Percentiles rank a stretch among this genome's conserved stretches.
Evolutionary conservation across 2,797 vertebrate genomes (phyloP).

Genomic region (Emydoidea blandingii): DNA sequence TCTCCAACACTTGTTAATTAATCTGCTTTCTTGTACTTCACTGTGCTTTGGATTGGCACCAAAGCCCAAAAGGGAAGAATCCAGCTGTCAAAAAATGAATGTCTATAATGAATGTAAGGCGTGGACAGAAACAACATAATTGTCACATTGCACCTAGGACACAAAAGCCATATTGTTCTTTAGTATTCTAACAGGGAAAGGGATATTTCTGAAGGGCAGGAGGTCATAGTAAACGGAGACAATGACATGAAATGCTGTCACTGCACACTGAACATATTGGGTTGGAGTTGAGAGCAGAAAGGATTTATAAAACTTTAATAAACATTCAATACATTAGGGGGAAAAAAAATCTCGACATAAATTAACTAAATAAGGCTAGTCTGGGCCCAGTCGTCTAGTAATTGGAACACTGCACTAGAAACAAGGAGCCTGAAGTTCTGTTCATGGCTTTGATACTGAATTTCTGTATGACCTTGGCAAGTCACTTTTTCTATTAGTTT

Average conservation of each 20-base stretch:
- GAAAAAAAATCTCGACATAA: neutral
- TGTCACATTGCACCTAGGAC: slow-evolving; percentile 65
- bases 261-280: neutral
- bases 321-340: neutral
- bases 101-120: slow-evolving; percentile 68
- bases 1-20: slow-evolving; percentile 69
- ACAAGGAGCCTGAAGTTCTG: neutral
- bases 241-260: slow-evolving; percentile 30
- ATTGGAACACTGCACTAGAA: neutral
- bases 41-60: slow-evolving; percentile 71
- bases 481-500: neutral
- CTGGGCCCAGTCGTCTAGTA: neutral
- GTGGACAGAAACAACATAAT: slow-evolving; percentile 59
- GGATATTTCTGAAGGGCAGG: slow-evolving; percentile 73
- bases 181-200: slow-evolving; percentile 53
- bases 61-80: slow-evolving; percentile 66
- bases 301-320: slow-evolving; percentile 22
- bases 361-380: slow-evolving; percentile 10
- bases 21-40: slow-evolving; percentile 67
- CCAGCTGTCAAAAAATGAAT: slow-evolving; percentile 73
- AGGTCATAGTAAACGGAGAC: slow-evolving; percentile 56
- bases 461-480: neutral
- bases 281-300: slow-evolving; percentile 18
- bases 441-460: neutral
- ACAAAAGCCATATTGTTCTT: slow-evolving; percentile 62